Base-by-base conservation (phyloP, 2,797 vertebrate genomes). In the Choloepus didactylus region DNA sequence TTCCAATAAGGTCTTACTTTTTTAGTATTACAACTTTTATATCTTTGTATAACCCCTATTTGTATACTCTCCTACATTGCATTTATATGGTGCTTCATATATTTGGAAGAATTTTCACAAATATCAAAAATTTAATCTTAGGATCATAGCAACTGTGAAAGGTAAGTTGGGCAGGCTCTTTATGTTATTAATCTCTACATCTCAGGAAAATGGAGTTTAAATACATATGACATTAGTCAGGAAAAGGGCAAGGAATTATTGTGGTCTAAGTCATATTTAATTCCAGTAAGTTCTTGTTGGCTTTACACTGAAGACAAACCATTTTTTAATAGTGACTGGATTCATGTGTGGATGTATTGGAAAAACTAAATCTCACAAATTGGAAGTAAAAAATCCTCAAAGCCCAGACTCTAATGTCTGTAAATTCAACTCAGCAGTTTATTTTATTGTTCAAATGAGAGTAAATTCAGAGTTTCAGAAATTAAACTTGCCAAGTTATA, bases 391-490 rank as follows among this genome's bases (percentile, higher is more conserved):
- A 87, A 19, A 60, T 41, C 19, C 38, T 64, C 27, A 70, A 56
- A 88, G 12, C n/a, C 23, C 0, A 23, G 81, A 66, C 2, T 90
- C 81, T 84, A 35, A 23, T 49, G 38, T 51, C 25, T 82, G 6
- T 21, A 9, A 86, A 54, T 77, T 77, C 10, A 31, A 51, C 31
- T 82, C 7, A 66, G 31, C 19, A 64, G 19, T 85, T 89, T 81
- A 29, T 84, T 83, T 93, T 66, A n/a, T 14, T 93, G 14, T 89
- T 76, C 4, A 46, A 83, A 67, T 91, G 69, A 94, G 59, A 70
- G 27, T 80, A 88, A 85, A 80, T 54, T 80, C n/a, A 46, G 67
- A 90, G 46, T 77, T 73, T 94, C 16, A 76, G 51, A 93, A 91
- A 44, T 77, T 59, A 76, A 72, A 35, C 11, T 51, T 38, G 12